Percentiles rank a stretch among this genome's conserved stretches.
These are phyloP conservation scores for Dendrolimus pini DNA, from an alignment of 2,888 invertebrate species.

Conservation along the genomic window DNA sequence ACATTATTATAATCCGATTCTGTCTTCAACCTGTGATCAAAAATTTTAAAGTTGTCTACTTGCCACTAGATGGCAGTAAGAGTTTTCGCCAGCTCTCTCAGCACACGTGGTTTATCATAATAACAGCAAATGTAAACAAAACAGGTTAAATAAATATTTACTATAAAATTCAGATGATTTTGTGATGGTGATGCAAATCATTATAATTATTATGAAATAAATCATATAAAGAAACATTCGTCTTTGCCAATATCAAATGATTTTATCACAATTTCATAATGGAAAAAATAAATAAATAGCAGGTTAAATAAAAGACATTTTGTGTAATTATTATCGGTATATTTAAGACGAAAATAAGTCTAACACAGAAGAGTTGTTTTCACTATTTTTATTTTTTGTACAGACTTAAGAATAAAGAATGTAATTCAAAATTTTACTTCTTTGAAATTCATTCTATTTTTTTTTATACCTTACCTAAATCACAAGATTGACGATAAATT, in stretches of 20 bases:
- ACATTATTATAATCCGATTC: too few species aligned
- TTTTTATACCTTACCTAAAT: slow-evolving; percentile 64
- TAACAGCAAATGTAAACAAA: too few species aligned
- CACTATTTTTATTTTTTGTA: slow-evolving; percentile 25
- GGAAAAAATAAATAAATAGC: background rate
- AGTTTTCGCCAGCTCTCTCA: too few species aligned
- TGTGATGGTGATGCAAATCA: too few species aligned
- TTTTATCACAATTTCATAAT: too few species aligned
- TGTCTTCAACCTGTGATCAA: too few species aligned
- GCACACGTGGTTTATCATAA: too few species aligned
- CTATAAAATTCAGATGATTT: too few species aligned
- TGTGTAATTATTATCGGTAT: slow-evolving; percentile 13
- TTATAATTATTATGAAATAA: too few species aligned
- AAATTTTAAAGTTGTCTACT: slow-evolving; percentile 14
- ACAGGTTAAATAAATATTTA: too few species aligned
- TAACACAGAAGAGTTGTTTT: slow-evolving; percentile 26
- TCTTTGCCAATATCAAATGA: too few species aligned
- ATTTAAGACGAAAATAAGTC: slow-evolving; percentile 25
- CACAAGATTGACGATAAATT: slow-evolving; percentile 75
- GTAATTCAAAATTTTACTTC: slow-evolving; percentile 20
- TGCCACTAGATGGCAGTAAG: slow-evolving; percentile 26
- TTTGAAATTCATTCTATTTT: slow-evolving; percentile 50
- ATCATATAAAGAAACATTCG: too few species aligned
- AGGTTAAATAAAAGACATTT: background rate
- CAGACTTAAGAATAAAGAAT: slow-evolving; percentile 22